Conservation (phyloP, 1,140 invertebrate species). For the Heliconius congener region DNA sequence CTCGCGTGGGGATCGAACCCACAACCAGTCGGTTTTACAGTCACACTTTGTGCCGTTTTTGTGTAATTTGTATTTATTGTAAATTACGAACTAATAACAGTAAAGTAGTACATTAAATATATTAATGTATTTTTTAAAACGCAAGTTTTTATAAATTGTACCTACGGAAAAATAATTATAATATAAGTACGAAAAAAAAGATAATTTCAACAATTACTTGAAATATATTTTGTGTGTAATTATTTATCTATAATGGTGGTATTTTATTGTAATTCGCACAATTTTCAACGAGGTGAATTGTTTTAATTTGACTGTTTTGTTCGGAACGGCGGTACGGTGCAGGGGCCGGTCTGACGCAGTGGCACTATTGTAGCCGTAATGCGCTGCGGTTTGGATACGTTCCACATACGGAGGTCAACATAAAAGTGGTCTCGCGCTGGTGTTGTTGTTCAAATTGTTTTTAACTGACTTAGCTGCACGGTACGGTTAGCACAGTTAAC, state of each 20-base stretch:
- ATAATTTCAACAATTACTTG: background rate
- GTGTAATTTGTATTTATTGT: no score
- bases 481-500: conserved; percentile 26
- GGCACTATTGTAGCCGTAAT: conserved; percentile 65
- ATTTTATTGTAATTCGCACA: conserved; percentile 14
- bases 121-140: no score
- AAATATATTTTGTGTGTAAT: background rate
- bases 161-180: no score
- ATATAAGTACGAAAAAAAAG: background rate
- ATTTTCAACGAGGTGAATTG: conserved; percentile 17
- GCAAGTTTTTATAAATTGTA: no score
- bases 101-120: no score
- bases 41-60: no score
- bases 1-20: no score
- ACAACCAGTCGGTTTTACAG: no score
- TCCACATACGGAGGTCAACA: conserved; percentile 63
- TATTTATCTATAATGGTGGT: background rate
- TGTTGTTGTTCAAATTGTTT: conserved; percentile 65
- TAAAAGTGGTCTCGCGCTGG: conserved; percentile 61
- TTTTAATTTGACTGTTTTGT: conserved; percentile 34
- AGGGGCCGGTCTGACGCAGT: conserved; percentile 48
- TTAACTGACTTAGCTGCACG: conserved; percentile 59
- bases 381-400: conserved; percentile 66
- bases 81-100: no score
- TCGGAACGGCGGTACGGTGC: conserved; percentile 29